Percentiles rank a stretch among this genome's conserved stretches.
These are phyloP conservation scores for Onychostruthus taczanowskii DNA, from an alignment of 2,113 vertebrate genomes.

Conservation along the genomic window DNA sequence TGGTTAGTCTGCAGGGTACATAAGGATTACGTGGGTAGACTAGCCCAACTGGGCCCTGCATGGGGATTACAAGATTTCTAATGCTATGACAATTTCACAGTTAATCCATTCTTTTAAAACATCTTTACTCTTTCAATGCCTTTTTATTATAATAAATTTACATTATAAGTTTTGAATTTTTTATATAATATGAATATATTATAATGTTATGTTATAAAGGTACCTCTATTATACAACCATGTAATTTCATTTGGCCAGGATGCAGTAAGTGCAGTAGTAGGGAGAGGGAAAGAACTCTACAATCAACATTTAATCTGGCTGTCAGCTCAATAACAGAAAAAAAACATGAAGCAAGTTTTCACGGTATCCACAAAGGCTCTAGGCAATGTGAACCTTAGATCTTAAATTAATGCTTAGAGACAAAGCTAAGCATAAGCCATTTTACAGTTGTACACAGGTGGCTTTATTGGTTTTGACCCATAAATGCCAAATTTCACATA, in stretches of 20 bases:
- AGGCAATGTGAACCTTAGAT: not conserved
- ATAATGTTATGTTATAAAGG: not conserved
- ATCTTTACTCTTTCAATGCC: not conserved
- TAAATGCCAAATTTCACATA: conserved; percentile 15
- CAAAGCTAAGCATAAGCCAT: not conserved
- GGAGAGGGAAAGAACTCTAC: not conserved
- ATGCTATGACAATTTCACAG: not conserved
- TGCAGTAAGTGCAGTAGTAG: not conserved
- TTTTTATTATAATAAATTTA: not conserved
- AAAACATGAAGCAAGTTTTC: not conserved
- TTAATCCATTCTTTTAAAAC: not conserved
- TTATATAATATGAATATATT: not conserved
- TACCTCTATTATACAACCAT: not conserved
- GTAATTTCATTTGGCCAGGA: not conserved
- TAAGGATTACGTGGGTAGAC: not conserved
- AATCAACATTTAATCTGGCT: not conserved
- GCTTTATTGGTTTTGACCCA: not conserved
- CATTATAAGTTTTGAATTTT: not conserved
- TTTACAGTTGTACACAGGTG: not conserved
- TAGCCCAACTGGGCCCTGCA: not conserved
- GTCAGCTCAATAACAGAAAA: not conserved
- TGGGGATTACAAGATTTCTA: not conserved
- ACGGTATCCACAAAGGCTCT: not conserved
- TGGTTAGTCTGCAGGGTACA: not conserved
- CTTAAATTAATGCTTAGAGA: not conserved